Base-by-base conservation (phyloP, 2,797 vertebrate species). In the Sebastes steindachneri region DNA sequence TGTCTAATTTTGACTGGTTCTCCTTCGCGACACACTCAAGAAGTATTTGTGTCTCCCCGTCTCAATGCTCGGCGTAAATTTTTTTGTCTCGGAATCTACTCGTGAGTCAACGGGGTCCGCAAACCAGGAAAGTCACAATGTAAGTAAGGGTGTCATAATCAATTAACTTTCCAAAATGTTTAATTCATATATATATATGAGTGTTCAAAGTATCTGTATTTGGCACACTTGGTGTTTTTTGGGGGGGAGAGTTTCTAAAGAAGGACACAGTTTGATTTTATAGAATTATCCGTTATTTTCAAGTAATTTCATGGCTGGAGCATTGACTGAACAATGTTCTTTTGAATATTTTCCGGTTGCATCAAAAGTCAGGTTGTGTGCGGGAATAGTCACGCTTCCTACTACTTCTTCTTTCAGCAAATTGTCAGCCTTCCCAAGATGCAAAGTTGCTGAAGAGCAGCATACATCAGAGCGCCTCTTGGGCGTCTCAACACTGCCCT, bases 1-100 rank as follows among this genome's bases (percentile, higher is more conserved):
- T 91, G 88, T 93, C 90, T 90, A 72, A 88, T 88, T 91, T 73
- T 91, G 88, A 93, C 75, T 85, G 73, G 53, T 77, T 86, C 84
- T 84, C 82, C 77, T 87, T 86, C 28, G 54, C 29, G 59, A 80
- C 79, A 81, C 81, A 82, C 80, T 83, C 77, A 77, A 67, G 59
- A 75, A 74, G 75, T 82, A 80, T 87, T 81, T 88, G 81, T 85
- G 74, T 89, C 57, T 77, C 77, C 67, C 73, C 23, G 57, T 80
- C 85, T 88, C 53, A 73, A 80, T 77, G 82, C 82, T 62, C 1
- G 35, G 23, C 64, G 65, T 80, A 62, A 75, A 64, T 86, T 84
- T 70, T 65, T 79, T 41, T 78, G 73, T 77, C 60, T 59, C 68
- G n/a, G 79, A 55, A 51, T 68, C 33, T 21, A 68, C 65, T 60